phyloP scores from a whole-genome alignment of 2,888 invertebrate species.

The Chrysina gloriosa region DNA sequence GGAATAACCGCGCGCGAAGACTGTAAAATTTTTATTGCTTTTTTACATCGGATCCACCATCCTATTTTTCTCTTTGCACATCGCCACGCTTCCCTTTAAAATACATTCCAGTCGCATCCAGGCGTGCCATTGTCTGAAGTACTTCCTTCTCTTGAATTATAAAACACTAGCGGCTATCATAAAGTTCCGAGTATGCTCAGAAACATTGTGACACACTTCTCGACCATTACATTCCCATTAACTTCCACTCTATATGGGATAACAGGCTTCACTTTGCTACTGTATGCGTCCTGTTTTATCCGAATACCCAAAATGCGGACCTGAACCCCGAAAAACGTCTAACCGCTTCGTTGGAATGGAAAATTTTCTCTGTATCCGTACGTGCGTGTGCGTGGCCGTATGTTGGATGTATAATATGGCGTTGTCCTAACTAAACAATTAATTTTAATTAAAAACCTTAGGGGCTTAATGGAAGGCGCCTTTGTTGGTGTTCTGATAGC shows the following conservation, averaged over 20 bases:
- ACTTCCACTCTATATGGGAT: conserved; percentile 48
- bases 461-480: conserved; percentile 29
- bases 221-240: conserved; percentile 54
- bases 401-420: conserved; percentile 10
- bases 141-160: conserved; percentile 52
- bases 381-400: neutral
- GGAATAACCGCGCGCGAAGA: neutral
- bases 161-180: conserved; percentile 53
- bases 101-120: conserved; percentile 41
- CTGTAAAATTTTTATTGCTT: conserved; percentile 25
- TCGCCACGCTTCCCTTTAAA: conserved; percentile 26
- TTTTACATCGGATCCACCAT: conserved; percentile 8
- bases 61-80: neutral
- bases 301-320: conserved; percentile 32
- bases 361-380: conserved; percentile 17
- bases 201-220: conserved; percentile 53
- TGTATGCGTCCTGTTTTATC: conserved; percentile 47
- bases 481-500: conserved; percentile 10
- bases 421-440: conserved; percentile 34
- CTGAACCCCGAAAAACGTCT: conserved; percentile 5
- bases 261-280: conserved; percentile 46
- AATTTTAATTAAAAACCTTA: conserved; percentile 35
- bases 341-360: conserved; percentile 19
- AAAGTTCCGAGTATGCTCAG: conserved; percentile 51
- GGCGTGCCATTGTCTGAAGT: conserved; percentile 52